These are phyloP conservation scores for Drosophila simulans DNA, from an alignment of 1,140 invertebrate species.

Conservation along the genomic window DNA sequence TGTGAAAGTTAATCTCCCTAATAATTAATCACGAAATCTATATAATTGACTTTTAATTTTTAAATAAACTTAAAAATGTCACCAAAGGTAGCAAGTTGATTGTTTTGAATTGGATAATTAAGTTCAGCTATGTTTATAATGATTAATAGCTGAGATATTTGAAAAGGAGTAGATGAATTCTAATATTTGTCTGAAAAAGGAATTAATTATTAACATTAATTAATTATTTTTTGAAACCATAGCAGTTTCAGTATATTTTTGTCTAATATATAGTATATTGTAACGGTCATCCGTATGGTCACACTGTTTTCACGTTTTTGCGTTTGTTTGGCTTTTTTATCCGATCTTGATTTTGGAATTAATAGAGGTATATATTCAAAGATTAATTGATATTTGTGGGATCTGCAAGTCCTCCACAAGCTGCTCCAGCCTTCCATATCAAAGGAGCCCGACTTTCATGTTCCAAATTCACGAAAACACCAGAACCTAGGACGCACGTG, in stretches of 20 bases:
- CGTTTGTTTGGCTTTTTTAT: conserved; percentile 31
- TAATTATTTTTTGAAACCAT: too few species aligned
- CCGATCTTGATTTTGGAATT: conserved; percentile 10
- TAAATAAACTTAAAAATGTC: conserved; percentile 34
- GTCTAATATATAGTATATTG: conserved; percentile 3
- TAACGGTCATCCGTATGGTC: conserved; percentile 14
- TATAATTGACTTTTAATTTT: conserved; percentile 35
- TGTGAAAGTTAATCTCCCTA: conserved; percentile 33
- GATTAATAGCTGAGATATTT: too few species aligned
- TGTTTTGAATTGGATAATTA: too few species aligned
- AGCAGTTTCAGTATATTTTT: neutral
- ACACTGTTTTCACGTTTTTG: conserved; percentile 16
- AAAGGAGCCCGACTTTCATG: too few species aligned
- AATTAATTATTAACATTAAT: too few species aligned
- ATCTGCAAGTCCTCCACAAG: neutral
- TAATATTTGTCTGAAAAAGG: neutral
- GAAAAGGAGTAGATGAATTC: neutral
- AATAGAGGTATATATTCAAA: conserved; percentile 17
- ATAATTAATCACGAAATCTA: conserved; percentile 27
- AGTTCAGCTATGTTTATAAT: too few species aligned
- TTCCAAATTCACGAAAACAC: neutral
- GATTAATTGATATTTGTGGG: neutral
- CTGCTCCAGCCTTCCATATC: neutral
- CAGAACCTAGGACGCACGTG: conserved; percentile 12
- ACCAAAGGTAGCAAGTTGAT: conserved; percentile 14